Evolutionary conservation across 2,113 vertebrate species (phyloP).

Genomic region (Hyaena hyaena): DNA sequence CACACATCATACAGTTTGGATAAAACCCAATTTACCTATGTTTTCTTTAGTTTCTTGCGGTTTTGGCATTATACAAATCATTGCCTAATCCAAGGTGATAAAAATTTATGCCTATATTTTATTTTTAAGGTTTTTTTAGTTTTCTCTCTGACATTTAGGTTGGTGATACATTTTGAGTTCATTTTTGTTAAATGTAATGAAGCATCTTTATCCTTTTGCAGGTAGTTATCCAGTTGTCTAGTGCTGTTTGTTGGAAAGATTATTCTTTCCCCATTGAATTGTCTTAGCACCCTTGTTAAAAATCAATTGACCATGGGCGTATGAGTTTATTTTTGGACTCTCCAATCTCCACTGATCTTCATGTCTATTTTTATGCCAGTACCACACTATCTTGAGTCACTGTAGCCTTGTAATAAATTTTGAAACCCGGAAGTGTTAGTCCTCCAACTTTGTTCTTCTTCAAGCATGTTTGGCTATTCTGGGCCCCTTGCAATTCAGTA

Average conservation of each 20-base stretch:
- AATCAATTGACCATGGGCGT: background rate
- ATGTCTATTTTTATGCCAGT: background rate
- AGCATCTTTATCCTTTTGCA: background rate
- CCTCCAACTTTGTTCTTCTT: background rate
- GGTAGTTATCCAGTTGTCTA: background rate
- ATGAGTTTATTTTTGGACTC: background rate
- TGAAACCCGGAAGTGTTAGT: background rate
- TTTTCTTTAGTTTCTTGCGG: slow-evolving; percentile 9
- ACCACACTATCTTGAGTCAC: background rate
- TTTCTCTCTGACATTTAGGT: background rate
- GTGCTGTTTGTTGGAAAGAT: background rate
- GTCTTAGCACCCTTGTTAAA: background rate
- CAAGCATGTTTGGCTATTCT: background rate
- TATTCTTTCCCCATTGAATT: background rate
- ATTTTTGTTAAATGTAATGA: background rate
- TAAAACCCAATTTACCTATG: background rate
- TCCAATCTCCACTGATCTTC: background rate
- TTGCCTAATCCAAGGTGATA: background rate
- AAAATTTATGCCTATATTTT: background rate
- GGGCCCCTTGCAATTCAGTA: background rate
- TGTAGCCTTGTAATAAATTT: slow-evolving; percentile 16
- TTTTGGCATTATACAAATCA: background rate
- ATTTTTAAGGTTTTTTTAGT: background rate
- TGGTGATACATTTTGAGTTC: background rate
- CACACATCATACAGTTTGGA: background rate